A percentile compares a stretch with the other conserved stretches of the same genome.
phyloP scores from a whole-genome alignment of 2,113 vertebrate species.

The Perca schrenkii region DNA sequence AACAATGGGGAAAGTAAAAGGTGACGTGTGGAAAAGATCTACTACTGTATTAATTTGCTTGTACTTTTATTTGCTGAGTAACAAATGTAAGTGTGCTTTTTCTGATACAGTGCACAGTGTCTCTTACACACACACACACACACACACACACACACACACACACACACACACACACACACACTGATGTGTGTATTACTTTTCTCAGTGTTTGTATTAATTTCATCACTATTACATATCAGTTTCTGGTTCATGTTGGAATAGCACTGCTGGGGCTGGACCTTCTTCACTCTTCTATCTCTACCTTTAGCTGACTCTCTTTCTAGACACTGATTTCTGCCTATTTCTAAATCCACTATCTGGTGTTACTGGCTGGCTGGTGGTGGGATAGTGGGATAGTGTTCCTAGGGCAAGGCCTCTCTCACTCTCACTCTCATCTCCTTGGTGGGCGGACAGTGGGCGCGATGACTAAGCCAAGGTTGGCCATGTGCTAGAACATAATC shows the following conservation, averaged over 20 bases:
- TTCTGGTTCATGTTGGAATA: constrained; percentile 8
- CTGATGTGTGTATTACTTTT: constrained; percentile 4
- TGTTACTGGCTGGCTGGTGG: constrained; percentile 47
- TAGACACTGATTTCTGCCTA: constrained; percentile 25
- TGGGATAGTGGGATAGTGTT: constrained; percentile 61
- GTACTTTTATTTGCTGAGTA: constrained; percentile 6
- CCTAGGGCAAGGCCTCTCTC: constrained; percentile 66
- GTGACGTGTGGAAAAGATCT: neutral
- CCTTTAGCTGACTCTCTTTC: constrained; percentile 4
- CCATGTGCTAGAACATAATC: constrained; percentile 78
- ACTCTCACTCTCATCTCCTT: constrained; percentile 75
- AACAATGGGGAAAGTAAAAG: neutral
- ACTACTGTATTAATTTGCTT: constrained; percentile 10
- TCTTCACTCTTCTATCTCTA: constrained; percentile 17
- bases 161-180: neutral
- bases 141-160: neutral
- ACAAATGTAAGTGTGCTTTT: constrained; percentile 6
- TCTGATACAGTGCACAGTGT: neutral
- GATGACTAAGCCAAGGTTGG: constrained; percentile 83
- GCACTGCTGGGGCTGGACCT: neutral
- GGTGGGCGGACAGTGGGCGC: constrained; percentile 79
- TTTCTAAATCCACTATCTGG: constrained; percentile 39
- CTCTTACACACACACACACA: neutral
- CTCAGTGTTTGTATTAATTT: constrained; percentile 12
- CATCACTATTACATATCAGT: neutral